phyloP scores from a whole-genome alignment of 2,888 invertebrate genomes.

The Thymelicus sylvestris region DNA sequence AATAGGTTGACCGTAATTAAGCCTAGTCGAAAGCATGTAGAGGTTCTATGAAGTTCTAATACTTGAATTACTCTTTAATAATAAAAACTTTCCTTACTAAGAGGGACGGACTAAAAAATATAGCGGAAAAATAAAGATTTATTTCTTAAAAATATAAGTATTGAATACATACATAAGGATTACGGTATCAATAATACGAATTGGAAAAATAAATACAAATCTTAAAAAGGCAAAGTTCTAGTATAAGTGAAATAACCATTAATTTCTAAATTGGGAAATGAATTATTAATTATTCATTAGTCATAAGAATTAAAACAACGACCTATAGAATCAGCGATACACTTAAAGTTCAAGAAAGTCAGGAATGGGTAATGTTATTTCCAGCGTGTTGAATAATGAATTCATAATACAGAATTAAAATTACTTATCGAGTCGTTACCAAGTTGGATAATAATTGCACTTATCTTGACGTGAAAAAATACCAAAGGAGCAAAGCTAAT shows the following conservation, averaged over 20 bases:
- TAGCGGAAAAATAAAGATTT: no score
- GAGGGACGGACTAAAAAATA: no score
- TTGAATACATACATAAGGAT: no score
- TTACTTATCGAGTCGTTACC: neutral
- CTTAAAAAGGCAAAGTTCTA: neutral
- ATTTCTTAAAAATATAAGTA: no score
- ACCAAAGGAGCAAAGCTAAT: constrained; percentile 5
- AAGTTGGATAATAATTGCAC: neutral
- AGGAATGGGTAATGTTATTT: constrained; percentile 3
- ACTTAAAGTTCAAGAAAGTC: neutral
- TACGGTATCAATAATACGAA: no score
- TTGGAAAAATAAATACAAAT: no score
- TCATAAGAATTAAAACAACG: no score
- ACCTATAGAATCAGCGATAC: neutral
- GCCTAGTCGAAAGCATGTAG: no score
- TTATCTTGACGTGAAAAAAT: neutral
- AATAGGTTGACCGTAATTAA: no score
- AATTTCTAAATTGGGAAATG: neutral
- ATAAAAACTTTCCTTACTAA: no score
- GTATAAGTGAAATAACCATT: neutral
- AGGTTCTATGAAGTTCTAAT: no score
- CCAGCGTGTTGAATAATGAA: neutral
- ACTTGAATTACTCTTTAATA: no score
- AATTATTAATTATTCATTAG: neutral
- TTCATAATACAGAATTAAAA: neutral